These are phyloP conservation scores for Aphaenogaster ashmeadi DNA, from an alignment of 1,140 invertebrate species.

Conservation along the genomic window DNA sequence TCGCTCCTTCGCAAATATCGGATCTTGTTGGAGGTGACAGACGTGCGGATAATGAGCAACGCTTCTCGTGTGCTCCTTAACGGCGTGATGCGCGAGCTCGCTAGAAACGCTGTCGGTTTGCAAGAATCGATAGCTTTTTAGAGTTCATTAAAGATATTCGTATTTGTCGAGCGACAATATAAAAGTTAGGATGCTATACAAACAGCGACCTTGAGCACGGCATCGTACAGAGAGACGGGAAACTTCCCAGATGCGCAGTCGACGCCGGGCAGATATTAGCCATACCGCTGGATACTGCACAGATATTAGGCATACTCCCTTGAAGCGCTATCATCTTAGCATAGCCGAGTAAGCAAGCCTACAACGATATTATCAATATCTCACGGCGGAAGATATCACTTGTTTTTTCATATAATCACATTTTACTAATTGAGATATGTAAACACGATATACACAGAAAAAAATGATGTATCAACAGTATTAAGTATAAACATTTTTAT, in stretches of 20 bases:
- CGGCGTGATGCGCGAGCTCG: conserved; percentile 70
- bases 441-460: too few relatives aligned
- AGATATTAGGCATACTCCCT: conserved; percentile 83
- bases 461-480: too few relatives aligned
- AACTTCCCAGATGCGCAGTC: conserved; percentile 70
- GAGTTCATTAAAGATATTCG: neutral
- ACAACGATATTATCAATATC: conserved; percentile 52
- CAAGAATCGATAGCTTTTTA: conserved; percentile 20
- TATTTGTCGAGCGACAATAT: neutral
- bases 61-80: conserved; percentile 66
- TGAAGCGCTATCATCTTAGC: conserved; percentile 81
- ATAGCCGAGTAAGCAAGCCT: conserved; percentile 82
- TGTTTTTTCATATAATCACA: neutral
- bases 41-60: conserved; percentile 46
- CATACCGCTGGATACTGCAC: conserved; percentile 73
- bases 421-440: neutral
- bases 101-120: conserved; percentile 55
- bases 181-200: conserved; percentile 21
- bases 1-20: conserved; percentile 70
- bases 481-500: too few relatives aligned
- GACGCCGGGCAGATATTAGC: conserved; percentile 47
- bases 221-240: conserved; percentile 73
- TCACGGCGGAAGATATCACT: conserved; percentile 15
- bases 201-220: conserved; percentile 75
- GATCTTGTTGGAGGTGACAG: conserved; percentile 71